Percentiles rank a stretch among this genome's conserved stretches.
Conservation (phyloP, 2,888 invertebrate species). For the Drosophila antonietae region DNA sequence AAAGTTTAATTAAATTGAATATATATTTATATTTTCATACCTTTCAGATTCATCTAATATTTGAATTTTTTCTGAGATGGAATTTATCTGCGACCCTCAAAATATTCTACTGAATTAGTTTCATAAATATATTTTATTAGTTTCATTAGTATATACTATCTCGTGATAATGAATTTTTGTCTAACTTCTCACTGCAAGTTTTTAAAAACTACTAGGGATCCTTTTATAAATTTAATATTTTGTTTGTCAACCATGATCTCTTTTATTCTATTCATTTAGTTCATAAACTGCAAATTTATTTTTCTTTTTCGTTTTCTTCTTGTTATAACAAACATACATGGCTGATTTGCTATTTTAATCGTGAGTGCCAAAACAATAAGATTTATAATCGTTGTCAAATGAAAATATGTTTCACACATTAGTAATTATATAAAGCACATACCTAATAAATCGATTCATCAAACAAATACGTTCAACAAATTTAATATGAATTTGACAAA, state of each 20-base stretch:
- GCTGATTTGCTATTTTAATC: background rate
- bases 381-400: constrained; percentile 31
- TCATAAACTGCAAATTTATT: background rate
- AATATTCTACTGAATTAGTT: constrained; percentile 25
- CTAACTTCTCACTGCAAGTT: constrained; percentile 13
- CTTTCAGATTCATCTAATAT: constrained; percentile 23
- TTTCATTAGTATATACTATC: background rate
- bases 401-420: constrained; percentile 39
- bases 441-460: constrained; percentile 1
- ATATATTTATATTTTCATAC: constrained; percentile 12
- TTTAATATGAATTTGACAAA: constrained; percentile 1
- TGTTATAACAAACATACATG: background rate
- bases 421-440: constrained; percentile 12
- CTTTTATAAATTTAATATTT: background rate
- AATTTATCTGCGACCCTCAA: constrained; percentile 51
- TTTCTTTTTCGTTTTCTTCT: background rate
- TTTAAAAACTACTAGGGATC: constrained; percentile 36
- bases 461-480: background rate
- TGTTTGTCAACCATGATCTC: constrained; percentile 11
- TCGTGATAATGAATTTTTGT: constrained; percentile 21
- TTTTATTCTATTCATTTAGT: constrained; percentile 1
- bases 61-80: constrained; percentile 34
- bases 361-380: background rate
- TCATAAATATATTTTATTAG: background rate
- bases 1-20: constrained; percentile 4